A percentile compares a stretch with the other conserved stretches of the same genome.
These are phyloP conservation scores for Sparus aurata DNA, from an alignment of 2,797 vertebrate species.

Conservation along the genomic window DNA sequence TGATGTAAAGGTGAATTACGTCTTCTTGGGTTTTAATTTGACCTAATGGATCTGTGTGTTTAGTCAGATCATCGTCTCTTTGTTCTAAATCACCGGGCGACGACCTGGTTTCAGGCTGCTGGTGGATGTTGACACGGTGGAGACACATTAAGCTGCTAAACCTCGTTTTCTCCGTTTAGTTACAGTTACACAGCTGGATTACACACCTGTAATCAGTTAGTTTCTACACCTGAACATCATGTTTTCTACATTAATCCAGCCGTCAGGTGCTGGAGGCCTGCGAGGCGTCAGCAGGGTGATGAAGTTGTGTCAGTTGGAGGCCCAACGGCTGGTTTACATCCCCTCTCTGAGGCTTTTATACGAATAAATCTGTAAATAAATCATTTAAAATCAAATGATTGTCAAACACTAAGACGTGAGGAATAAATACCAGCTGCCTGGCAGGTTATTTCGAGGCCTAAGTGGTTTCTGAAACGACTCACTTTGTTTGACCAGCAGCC, in stretches of 20 bases:
- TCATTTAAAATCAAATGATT: neutral
- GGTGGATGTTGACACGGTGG: slow-evolving; percentile 12
- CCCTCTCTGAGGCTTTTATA: neutral
- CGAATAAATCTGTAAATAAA: neutral
- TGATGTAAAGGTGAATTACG: accelerated
- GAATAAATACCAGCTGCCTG: neutral
- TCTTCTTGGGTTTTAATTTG: accelerated
- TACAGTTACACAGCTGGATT: neutral
- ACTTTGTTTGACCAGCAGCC: neutral
- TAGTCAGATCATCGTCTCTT: neutral
- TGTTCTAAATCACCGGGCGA: neutral
- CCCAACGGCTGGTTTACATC: slow-evolving; percentile 2
- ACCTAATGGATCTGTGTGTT: accelerated
- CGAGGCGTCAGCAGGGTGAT: neutral
- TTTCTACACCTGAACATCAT: neutral
- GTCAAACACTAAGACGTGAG: neutral
- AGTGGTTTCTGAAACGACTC: neutral
- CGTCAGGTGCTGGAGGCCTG: slow-evolving; percentile 1
- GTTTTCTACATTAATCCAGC: accelerated
- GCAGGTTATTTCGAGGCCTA: neutral
- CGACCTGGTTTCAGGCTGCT: slow-evolving; percentile 14
- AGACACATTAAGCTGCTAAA: slow-evolving; percentile 21
- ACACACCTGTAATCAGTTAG: neutral
- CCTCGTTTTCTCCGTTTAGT: slow-evolving; percentile 8
- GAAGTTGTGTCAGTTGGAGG: slow-evolving; percentile 19